phyloP scores from a whole-genome alignment of 2,113 vertebrate genomes.

The Mystacornis crossleyi region DNA sequence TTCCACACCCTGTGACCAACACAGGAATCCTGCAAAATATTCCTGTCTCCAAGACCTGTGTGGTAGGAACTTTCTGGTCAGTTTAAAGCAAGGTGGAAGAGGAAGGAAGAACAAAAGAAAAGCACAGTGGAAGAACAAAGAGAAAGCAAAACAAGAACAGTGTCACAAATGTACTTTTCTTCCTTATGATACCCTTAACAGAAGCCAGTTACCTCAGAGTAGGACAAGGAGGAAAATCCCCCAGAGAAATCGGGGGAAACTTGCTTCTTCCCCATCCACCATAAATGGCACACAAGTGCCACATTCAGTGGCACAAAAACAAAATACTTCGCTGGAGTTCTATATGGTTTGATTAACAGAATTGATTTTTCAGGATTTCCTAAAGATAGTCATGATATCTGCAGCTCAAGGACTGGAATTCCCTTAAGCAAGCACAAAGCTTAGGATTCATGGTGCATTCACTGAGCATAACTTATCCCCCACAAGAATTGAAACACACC shows the following conservation, averaged over 20 bases:
- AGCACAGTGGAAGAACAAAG: background rate
- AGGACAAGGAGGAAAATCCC: background rate
- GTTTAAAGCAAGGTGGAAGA: background rate
- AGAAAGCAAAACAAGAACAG: background rate
- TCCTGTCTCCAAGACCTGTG: background rate
- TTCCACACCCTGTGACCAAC: background rate
- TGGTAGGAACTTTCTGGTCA: background rate
- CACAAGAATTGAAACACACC: fast-evolving
- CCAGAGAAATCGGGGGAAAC: background rate
- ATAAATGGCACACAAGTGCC: background rate
- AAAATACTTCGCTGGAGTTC: background rate
- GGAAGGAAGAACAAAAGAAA: background rate
- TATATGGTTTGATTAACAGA: background rate
- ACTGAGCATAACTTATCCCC: background rate
- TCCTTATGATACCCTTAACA: background rate
- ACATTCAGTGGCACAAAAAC: background rate
- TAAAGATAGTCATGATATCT: background rate
- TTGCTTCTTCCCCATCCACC: background rate
- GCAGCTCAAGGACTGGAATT: background rate
- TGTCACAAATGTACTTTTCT: background rate
- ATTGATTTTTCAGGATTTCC: background rate
- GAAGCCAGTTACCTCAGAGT: background rate
- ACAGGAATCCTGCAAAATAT: background rate
- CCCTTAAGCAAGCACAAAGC: background rate
- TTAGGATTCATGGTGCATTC: background rate